Percentiles rank a stretch among this genome's conserved stretches.
phyloP scores from a whole-genome alignment of 2,797 vertebrate species.

The Sorex maritimensis region DNA sequence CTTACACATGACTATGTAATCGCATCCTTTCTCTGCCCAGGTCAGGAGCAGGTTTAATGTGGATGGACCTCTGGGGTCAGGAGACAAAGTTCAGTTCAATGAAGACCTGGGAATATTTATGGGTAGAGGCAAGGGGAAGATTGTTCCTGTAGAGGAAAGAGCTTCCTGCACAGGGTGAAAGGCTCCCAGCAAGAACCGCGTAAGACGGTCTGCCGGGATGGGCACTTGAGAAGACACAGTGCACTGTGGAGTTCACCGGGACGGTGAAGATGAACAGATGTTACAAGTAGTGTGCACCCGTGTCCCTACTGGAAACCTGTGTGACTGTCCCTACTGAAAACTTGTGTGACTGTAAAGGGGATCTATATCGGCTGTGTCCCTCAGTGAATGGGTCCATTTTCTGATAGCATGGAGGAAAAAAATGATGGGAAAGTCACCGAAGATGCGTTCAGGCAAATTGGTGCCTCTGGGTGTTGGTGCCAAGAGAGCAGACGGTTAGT shows the following conservation, averaged over 20 bases:
- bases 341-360: not conserved
- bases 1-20: constrained; percentile 34
- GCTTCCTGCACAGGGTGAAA: not conserved
- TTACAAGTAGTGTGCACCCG: not conserved
- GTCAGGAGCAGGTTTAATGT: not conserved
- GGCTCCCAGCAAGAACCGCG: not conserved
- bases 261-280: not conserved
- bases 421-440: constrained; percentile 39
- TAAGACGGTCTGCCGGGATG: not conserved
- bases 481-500: not conserved
- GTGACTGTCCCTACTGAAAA: not conserved
- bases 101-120: not conserved
- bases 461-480: not conserved
- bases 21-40: not conserved
- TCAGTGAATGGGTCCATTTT: not conserved
- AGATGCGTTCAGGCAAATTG: not conserved
- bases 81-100: constrained; percentile 4
- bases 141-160: constrained; percentile 1
- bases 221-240: not conserved
- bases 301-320: not conserved
- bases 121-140: not conserved
- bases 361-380: not conserved
- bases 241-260: not conserved
- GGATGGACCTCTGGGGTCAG: not conserved
- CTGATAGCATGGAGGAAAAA: constrained; percentile 36